A percentile compares a stretch with the other conserved stretches of the same genome.
These are phyloP conservation scores for Hipposideros larvatus DNA, from an alignment of 2,797 vertebrate genomes.

Conservation along the genomic window DNA sequence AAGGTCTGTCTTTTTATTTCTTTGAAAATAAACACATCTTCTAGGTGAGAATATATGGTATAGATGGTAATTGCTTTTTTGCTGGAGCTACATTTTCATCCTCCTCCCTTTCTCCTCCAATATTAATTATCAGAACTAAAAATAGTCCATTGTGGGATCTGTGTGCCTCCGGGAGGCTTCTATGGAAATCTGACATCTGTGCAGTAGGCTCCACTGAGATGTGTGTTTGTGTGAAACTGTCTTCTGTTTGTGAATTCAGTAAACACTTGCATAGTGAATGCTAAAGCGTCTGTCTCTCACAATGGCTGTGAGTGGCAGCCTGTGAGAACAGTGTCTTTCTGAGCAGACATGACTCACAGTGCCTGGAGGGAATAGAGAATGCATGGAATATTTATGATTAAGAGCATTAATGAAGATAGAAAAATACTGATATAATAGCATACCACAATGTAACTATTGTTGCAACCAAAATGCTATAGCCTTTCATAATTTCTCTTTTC, in stretches of 20 bases:
- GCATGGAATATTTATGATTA: constrained; percentile 64
- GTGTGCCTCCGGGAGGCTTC: constrained; percentile 38
- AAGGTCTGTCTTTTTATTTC: constrained; percentile 63
- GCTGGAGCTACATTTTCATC: constrained; percentile 68
- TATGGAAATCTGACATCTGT: constrained; percentile 70
- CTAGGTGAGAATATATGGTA: constrained; percentile 77
- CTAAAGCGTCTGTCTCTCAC: constrained; percentile 62
- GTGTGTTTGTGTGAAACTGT: constrained; percentile 82
- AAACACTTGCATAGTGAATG: constrained; percentile 47
- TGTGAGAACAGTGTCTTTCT: constrained; percentile 70
- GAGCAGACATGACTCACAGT: constrained; percentile 76
- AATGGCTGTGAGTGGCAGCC: constrained; percentile 66
- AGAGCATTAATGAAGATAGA: constrained; percentile 66
- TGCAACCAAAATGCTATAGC: neutral
- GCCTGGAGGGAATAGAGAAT: constrained; percentile 64
- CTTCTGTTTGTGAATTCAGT: constrained; percentile 73
- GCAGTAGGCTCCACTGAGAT: constrained; percentile 63
- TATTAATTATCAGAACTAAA: constrained; percentile 87
- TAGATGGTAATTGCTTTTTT: constrained; percentile 81
- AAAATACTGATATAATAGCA: constrained; percentile 36
- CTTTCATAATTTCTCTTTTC: neutral
- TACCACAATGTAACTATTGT: neutral
- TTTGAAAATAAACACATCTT: constrained; percentile 68
- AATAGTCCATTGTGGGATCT: constrained; percentile 83
- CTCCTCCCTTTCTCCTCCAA: constrained; percentile 78